A percentile compares a stretch with the other conserved stretches of the same genome.
These are phyloP conservation scores for Silurus glanis DNA, from an alignment of 2,113 vertebrate genomes.

Conservation along the genomic window DNA sequence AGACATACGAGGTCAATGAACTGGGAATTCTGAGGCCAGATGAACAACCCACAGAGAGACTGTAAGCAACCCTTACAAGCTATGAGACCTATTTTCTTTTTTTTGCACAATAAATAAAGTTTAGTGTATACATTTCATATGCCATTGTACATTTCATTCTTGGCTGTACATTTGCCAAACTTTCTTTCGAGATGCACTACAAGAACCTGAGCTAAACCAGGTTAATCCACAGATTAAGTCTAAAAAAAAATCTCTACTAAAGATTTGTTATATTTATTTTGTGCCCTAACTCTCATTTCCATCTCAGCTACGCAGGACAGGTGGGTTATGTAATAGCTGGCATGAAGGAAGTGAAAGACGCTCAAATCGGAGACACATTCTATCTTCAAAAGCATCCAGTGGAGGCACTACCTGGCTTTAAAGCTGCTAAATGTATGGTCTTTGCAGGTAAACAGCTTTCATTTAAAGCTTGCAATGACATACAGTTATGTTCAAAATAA, in stretches of 20 bases:
- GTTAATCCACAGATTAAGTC: no score
- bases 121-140: no score
- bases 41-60: constrained; percentile 78
- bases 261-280: constrained; percentile 14
- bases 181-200: no score
- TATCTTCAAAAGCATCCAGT: constrained; percentile 85
- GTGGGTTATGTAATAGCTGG: constrained; percentile 94
- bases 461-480: background rate
- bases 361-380: constrained; percentile 95
- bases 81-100: no score
- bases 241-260: no score
- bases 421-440: constrained; percentile 94
- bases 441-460: constrained; percentile 83
- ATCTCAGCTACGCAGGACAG: constrained; percentile 88
- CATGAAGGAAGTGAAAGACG: constrained; percentile 97
- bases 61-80: constrained; percentile 68
- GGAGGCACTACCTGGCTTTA: constrained; percentile 90
- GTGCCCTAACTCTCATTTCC: background rate
- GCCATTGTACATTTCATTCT: no score
- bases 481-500: no score
- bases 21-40: constrained; percentile 86
- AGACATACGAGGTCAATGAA: constrained; percentile 90
- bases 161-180: no score
- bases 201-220: no score
- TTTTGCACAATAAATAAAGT: background rate